Conservation (phyloP, 2,113 vertebrate genomes). For the Phyllopteryx taeniolatus region DNA sequence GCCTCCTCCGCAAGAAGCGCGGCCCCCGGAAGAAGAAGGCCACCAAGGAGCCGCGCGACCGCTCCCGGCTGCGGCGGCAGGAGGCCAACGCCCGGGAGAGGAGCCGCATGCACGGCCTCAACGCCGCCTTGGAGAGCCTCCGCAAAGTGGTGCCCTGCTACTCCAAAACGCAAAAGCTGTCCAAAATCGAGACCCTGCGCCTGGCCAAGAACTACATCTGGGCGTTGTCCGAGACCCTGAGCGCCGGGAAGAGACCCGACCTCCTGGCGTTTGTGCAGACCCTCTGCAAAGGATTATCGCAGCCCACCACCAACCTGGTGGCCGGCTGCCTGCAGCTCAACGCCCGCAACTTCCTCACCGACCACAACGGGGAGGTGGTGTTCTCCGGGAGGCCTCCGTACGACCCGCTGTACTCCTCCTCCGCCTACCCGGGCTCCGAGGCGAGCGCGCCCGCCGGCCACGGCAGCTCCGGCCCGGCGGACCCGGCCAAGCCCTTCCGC, state of each 20-base stretch:
- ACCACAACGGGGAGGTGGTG: slow-evolving; percentile 85
- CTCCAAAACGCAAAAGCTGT: slow-evolving; percentile 98
- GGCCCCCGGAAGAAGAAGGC: slow-evolving; percentile 91
- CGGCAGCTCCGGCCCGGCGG: slow-evolving; percentile 56
- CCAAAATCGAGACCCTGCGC: slow-evolving; percentile 97
- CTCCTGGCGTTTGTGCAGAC: slow-evolving; percentile 96
- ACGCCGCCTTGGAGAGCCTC: slow-evolving; percentile 93
- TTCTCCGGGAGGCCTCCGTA: slow-evolving; percentile 87
- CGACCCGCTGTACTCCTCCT: slow-evolving; percentile 83
- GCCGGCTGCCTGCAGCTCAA: slow-evolving; percentile 99
- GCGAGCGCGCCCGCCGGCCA: slow-evolving; percentile 84
- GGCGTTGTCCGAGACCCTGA: slow-evolving; percentile 96
- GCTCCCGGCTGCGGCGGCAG: slow-evolving; percentile 87
- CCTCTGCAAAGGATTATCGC: slow-evolving; percentile 97
- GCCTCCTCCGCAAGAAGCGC: slow-evolving; percentile 76
- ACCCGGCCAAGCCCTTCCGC: slow-evolving; percentile 88
- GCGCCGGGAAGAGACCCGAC: slow-evolving; percentile 94
- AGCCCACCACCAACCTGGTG: slow-evolving; percentile 98
- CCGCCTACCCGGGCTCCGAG: slow-evolving; percentile 84
- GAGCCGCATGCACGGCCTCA: slow-evolving; percentile 95
- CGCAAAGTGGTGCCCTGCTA: slow-evolving; percentile 98
- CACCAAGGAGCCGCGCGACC: slow-evolving; percentile 80
- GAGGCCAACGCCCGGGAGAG: slow-evolving; percentile 95
- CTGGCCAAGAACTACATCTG: slow-evolving; percentile 99
- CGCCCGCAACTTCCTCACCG: slow-evolving; percentile 92